Conservation (phyloP, 1,140 invertebrate species). For the Drosophila bipectinata region DNA sequence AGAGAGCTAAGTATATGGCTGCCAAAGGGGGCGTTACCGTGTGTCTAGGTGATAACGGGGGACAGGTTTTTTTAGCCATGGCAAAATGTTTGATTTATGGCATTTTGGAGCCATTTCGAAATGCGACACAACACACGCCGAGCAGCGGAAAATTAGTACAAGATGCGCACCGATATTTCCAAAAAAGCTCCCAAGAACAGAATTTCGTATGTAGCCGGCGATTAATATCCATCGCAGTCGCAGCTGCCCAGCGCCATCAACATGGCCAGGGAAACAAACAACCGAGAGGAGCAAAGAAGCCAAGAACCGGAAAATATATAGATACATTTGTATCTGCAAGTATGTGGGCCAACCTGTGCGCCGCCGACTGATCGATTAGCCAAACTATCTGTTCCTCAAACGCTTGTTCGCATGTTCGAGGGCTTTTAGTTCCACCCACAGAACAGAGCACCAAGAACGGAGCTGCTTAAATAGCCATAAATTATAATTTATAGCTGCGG, state of each 20-base stretch:
- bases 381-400: constrained; percentile 26
- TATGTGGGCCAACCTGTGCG: constrained; percentile 73
- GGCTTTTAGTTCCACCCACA: constrained; percentile 74
- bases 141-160: constrained; percentile 57
- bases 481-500: constrained; percentile 78
- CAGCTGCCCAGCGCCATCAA: constrained; percentile 79
- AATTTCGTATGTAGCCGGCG: constrained; percentile 65
- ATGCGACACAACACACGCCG: constrained; percentile 69
- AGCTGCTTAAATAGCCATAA: constrained; percentile 78
- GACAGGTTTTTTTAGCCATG: constrained; percentile 58
- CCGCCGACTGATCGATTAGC: constrained; percentile 68
- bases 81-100: constrained; percentile 74
- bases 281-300: constrained; percentile 19
- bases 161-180: constrained; percentile 31
- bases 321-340: constrained; percentile 58
- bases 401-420: constrained; percentile 32
- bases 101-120: constrained; percentile 76
- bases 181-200: constrained; percentile 29
- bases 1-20: constrained; percentile 2
- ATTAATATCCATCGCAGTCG: constrained; percentile 76
- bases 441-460: constrained; percentile 24
- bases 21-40: constrained; percentile 60
- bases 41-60: constrained; percentile 71
- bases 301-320: constrained; percentile 13
- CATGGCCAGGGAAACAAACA: constrained; percentile 46